A percentile compares a stretch with the other conserved stretches of the same genome.
Conservation (phyloP, 2,888 invertebrate species). For the Blastobasis adustella region DNA sequence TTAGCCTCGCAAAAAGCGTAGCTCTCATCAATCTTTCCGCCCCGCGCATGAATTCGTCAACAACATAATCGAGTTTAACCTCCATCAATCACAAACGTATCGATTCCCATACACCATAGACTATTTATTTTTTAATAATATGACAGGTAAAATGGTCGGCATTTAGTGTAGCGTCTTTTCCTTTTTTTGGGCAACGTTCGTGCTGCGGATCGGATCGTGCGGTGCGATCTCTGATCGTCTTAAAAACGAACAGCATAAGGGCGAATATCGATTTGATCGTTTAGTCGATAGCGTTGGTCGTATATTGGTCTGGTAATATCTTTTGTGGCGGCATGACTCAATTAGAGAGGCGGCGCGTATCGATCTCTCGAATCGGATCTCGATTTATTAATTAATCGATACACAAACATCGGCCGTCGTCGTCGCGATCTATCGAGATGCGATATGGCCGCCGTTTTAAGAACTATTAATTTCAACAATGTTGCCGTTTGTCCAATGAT, state of each 20-base stretch:
- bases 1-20: slow-evolving; percentile 25
- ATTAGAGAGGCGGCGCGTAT: slow-evolving; percentile 70
- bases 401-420: slow-evolving; percentile 71
- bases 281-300: not conserved
- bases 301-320: slow-evolving; percentile 36
- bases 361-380: slow-evolving; percentile 59
- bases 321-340: slow-evolving; percentile 67
- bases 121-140: slow-evolving; percentile 67
- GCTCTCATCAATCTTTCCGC: slow-evolving; percentile 7
- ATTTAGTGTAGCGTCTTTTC: slow-evolving; percentile 59
- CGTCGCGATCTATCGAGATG: slow-evolving; percentile 38
- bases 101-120: slow-evolving; percentile 61
- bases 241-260: slow-evolving; percentile 12
- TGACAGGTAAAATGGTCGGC: slow-evolving; percentile 70
- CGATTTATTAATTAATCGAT: slow-evolving; percentile 75
- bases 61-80: slow-evolving; percentile 58
- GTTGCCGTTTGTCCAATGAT: slow-evolving; percentile 5
- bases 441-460: slow-evolving; percentile 14
- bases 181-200: slow-evolving; percentile 22
- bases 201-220: too few species aligned
- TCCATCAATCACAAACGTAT: slow-evolving; percentile 67
- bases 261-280: slow-evolving; percentile 11
- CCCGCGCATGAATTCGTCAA: slow-evolving; percentile 38
- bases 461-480: slow-evolving; percentile 21
- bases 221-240: not conserved